Percentiles rank a stretch among this genome's conserved stretches.
Conservation (phyloP, 2,888 invertebrate species). For the Teleiodes luculella region DNA sequence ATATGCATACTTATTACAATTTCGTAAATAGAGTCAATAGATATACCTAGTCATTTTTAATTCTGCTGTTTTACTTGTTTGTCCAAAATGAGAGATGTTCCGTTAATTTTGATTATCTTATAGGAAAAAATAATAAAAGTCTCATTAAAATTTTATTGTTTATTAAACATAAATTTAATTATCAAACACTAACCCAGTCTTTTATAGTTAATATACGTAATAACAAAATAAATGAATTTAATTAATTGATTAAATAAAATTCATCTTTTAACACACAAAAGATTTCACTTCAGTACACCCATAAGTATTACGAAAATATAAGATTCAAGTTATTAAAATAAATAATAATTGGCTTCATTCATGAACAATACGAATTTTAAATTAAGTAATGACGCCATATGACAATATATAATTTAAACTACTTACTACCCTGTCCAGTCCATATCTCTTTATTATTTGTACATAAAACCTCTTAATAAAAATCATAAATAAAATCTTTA, state of each 20-base stretch:
- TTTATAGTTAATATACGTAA: conserved; percentile 12
- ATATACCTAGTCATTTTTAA: too few species aligned
- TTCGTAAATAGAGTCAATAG: too few species aligned
- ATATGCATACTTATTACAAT: too few species aligned
- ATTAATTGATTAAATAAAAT: conserved; percentile 38
- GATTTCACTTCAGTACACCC: conserved; percentile 36
- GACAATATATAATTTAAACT: too few species aligned
- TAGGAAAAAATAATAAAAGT: background rate
- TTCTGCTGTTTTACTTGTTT: too few species aligned
- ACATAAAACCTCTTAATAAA: conserved; percentile 14
- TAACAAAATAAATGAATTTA: conserved; percentile 25
- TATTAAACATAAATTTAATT: too few species aligned
- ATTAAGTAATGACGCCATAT: conserved; percentile 7
- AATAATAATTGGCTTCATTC: too few species aligned
- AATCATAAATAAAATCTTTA: background rate
- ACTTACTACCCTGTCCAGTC: conserved; percentile 22
- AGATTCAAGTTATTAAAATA: too few species aligned
- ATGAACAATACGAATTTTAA: too few species aligned
- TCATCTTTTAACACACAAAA: too few species aligned
- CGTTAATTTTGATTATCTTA: too few species aligned
- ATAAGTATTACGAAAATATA: conserved; percentile 34
- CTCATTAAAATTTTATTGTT: background rate
- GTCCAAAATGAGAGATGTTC: too few species aligned
- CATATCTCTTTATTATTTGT: conserved; percentile 23
- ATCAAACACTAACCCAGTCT: conserved; percentile 32